A percentile compares a stretch with the other conserved stretches of the same genome.
phyloP scores from a whole-genome alignment of 2,113 vertebrate species.

The Dolichotis patagonum region DNA sequence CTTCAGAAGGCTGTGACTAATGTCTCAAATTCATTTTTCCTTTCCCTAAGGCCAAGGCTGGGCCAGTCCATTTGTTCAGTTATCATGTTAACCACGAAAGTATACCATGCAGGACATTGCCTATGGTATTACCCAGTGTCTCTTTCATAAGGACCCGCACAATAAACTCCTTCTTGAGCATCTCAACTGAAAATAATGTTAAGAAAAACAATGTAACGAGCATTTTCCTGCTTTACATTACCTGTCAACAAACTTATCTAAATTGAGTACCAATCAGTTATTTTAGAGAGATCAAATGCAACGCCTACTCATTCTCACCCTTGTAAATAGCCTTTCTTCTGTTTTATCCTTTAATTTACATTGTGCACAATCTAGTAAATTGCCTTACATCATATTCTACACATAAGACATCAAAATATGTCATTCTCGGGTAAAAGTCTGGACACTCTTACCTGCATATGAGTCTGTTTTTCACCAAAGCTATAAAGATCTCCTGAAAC shows the following conservation, averaged over 20 bases:
- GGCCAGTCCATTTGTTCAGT: not conserved
- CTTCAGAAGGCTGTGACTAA: not conserved
- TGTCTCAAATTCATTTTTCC: not conserved
- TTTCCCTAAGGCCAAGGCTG: not conserved
- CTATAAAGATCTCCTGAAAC: slow-evolving; percentile 91
- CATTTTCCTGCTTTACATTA: not conserved
- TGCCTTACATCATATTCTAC: not conserved
- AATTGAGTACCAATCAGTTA: not conserved
- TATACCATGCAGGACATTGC: not conserved
- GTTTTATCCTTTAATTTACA: not conserved
- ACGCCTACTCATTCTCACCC: not conserved
- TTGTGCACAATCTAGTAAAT: not conserved
- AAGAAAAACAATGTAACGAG: not conserved
- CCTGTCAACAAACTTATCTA: not conserved
- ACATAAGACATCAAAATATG: not conserved
- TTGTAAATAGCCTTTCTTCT: not conserved
- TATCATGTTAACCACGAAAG: not conserved
- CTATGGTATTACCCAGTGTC: not conserved
- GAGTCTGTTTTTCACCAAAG: slow-evolving; percentile 91
- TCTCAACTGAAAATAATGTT: slow-evolving; percentile 18
- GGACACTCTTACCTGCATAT: slow-evolving; percentile 88
- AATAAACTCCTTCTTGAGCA: not conserved
- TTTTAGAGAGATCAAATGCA: not conserved
- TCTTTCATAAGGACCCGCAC: not conserved
- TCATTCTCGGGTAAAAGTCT: not conserved